These are phyloP conservation scores for Menidia menidia DNA, from an alignment of 2,797 vertebrate genomes.

Conservation along the genomic window DNA sequence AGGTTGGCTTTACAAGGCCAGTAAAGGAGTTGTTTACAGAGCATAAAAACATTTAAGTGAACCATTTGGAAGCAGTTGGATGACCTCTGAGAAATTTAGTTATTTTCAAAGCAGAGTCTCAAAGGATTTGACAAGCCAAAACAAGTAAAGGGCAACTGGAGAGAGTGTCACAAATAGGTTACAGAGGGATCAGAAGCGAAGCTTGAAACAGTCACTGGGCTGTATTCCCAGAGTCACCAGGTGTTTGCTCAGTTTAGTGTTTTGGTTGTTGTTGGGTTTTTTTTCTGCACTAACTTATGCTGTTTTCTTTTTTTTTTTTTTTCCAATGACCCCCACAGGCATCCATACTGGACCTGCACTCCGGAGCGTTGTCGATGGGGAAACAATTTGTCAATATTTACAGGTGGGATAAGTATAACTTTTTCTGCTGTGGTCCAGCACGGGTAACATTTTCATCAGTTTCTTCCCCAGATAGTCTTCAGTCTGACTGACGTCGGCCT, in stretches of 20 bases:
- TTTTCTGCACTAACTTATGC: slow-evolving; percentile 4
- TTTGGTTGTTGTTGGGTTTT: slow-evolving; percentile 15
- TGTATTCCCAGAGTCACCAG: neutral
- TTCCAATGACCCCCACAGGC: slow-evolving; percentile 81
- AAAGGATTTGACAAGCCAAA: slow-evolving; percentile 37
- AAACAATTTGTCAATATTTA: slow-evolving; percentile 97
- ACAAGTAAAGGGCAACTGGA: slow-evolving; percentile 46
- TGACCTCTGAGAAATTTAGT: slow-evolving; percentile 41
- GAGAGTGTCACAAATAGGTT: neutral
- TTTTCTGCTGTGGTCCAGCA: no score
- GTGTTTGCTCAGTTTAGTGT: slow-evolving; percentile 14
- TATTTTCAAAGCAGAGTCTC: slow-evolving; percentile 37
- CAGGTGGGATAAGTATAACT: slow-evolving; percentile 81
- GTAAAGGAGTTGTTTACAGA: slow-evolving; percentile 54
- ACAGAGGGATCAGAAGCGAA: neutral
- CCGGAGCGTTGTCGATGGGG: slow-evolving; percentile 93
- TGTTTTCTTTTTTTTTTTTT: neutral
- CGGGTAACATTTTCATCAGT: neutral
- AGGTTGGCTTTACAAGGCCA: slow-evolving; percentile 8
- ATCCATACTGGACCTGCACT: slow-evolving; percentile 96
- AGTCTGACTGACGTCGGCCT: slow-evolving; percentile 18
- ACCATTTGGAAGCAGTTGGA: slow-evolving; percentile 14
- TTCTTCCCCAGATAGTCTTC: slow-evolving; percentile 14
- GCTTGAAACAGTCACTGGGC: neutral
- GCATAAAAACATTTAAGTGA: slow-evolving; percentile 43